phyloP scores from a whole-genome alignment of 2,888 invertebrate species.

The Ectemnius lituratus region DNA sequence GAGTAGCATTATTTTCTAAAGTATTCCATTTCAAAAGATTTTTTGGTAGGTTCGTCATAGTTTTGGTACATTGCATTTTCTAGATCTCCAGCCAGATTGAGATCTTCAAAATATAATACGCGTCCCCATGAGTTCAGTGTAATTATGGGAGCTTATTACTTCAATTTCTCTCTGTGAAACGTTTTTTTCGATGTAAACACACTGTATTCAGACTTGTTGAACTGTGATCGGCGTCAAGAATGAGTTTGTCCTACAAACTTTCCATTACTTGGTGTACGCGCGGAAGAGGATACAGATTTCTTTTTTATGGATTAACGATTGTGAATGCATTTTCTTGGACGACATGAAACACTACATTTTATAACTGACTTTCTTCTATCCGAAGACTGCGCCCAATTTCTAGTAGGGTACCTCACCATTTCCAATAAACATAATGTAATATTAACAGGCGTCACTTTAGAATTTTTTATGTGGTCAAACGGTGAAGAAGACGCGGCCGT shows the following conservation, averaged over 20 bases:
- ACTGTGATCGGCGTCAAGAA: slow-evolving; percentile 65
- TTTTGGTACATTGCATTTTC: no score
- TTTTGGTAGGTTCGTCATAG: no score
- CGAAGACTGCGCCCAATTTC: slow-evolving; percentile 41
- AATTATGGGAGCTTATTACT: no score
- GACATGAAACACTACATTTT: slow-evolving; percentile 13
- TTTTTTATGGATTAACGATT: slow-evolving; percentile 9
- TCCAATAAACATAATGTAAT: neutral
- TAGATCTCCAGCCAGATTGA: no score
- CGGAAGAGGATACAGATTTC: slow-evolving; percentile 25
- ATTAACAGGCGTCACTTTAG: slow-evolving; percentile 1
- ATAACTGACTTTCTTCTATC: slow-evolving; percentile 24
- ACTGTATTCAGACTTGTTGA: slow-evolving; percentile 3
- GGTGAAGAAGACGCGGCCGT: neutral
- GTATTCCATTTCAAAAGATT: no score
- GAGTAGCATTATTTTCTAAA: no score
- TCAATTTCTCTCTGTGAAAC: no score
- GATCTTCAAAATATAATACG: no score
- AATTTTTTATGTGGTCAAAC: neutral
- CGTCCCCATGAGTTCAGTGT: no score
- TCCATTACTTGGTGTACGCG: slow-evolving; percentile 69
- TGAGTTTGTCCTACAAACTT: slow-evolving; percentile 74
- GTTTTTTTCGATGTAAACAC: no score
- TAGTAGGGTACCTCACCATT: slow-evolving; percentile 22
- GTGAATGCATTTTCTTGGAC: slow-evolving; percentile 3